A percentile compares a stretch with the other conserved stretches of the same genome.
Conservation (phyloP, 23 tunicate species). For the Halocynthia aurantium region DNA sequence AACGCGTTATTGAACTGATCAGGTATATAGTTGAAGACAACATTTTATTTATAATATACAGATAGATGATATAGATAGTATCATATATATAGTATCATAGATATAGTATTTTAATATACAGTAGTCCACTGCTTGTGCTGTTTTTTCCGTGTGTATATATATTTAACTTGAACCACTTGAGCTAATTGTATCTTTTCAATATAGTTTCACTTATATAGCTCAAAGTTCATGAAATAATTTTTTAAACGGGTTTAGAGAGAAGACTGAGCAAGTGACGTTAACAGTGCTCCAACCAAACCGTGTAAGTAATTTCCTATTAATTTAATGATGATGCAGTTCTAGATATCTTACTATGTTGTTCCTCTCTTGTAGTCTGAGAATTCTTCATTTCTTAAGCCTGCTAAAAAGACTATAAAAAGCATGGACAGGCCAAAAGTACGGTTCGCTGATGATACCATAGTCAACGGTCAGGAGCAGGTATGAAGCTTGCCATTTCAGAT, state of each 20-base stretch:
- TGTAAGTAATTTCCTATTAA: constrained; percentile 33
- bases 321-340: not conserved
- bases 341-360: not conserved
- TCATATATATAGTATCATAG: too few relatives aligned
- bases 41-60: not conserved
- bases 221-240: too few relatives aligned
- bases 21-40: constrained; percentile 16
- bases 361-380: constrained; percentile 28
- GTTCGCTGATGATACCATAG: constrained; percentile 54
- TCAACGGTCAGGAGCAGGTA: constrained; percentile 37
- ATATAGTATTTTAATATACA: too few relatives aligned
- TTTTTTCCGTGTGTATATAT: too few relatives aligned
- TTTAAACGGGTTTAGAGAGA: constrained; percentile 21
- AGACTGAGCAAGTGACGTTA: constrained; percentile 31
- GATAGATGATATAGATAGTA: too few relatives aligned
- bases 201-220: too few relatives aligned
- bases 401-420: constrained; percentile 42
- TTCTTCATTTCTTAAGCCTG: constrained; percentile 74
- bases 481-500: not conserved
- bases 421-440: constrained; percentile 63
- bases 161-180: too few relatives aligned
- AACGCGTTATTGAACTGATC: constrained; percentile 54
- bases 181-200: too few relatives aligned
- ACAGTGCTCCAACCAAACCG: constrained; percentile 73
- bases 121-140: too few relatives aligned